A percentile compares a stretch with the other conserved stretches of the same genome.
phyloP scores from a whole-genome alignment of 2,797 vertebrate genomes.

The Gadopsis bispinosus region DNA sequence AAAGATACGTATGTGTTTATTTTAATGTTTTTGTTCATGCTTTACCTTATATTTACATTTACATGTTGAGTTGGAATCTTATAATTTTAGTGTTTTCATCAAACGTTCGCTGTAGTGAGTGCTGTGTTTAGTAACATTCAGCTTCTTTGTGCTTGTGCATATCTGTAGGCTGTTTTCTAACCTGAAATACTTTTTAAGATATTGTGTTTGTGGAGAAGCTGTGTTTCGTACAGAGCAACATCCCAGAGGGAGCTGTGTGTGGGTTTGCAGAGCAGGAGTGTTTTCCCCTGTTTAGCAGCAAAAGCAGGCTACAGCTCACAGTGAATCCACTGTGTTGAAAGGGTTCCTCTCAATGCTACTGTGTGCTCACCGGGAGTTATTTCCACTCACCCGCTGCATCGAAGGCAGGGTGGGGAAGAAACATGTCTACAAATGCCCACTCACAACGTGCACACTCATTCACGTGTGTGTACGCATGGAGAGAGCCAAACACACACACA shows the following conservation, averaged over 20 bases:
- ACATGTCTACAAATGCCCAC: conserved; percentile 60
- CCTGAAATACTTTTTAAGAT: conserved; percentile 50
- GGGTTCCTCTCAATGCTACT: conserved; percentile 74
- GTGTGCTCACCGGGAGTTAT: conserved; percentile 76
- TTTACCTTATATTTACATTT: neutral
- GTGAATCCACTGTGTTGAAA: conserved; percentile 73
- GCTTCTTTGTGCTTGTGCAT: conserved; percentile 36
- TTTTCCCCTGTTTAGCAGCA: conserved; percentile 70
- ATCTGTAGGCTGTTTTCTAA: conserved; percentile 34
- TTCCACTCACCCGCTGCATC: conserved; percentile 65
- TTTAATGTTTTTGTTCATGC: neutral
- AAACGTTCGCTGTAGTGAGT: conserved; percentile 24
- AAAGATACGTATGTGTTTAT: neutral
- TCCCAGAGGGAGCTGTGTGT: conserved; percentile 60
- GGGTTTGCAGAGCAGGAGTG: conserved; percentile 71
- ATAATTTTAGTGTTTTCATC: neutral
- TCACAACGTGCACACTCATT: conserved; percentile 51
- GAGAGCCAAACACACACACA: conserved; percentile 27
- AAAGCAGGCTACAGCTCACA: conserved; percentile 73
- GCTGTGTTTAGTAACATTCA: conserved; percentile 2
- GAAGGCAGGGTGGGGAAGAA: conserved; percentile 63
- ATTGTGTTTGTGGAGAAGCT: conserved; percentile 56
- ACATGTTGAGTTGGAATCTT: neutral
- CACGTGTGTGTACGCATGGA: conserved; percentile 42
- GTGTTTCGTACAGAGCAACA: conserved; percentile 60